Evolutionary conservation across 2,797 vertebrate genomes (phyloP).

Genomic region (Malacoctenus gilli): DNA sequence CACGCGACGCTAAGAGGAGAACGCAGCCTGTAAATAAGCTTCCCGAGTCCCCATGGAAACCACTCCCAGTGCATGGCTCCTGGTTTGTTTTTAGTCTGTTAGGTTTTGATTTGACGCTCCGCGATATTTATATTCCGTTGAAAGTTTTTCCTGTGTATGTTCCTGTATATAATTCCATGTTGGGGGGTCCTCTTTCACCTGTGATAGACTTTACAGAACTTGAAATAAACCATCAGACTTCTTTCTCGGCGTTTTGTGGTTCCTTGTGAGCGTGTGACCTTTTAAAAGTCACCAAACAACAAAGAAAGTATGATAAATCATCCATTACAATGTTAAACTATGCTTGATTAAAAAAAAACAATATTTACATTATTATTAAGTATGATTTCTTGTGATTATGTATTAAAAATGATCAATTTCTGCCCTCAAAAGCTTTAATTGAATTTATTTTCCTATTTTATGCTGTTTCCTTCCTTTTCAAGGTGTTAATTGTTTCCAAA

Average conservation of each 20-base stretch:
- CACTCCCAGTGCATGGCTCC: conserved; percentile 82
- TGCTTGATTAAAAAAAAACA: no score
- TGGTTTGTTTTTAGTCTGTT: conserved; percentile 75
- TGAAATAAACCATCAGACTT: conserved; percentile 78
- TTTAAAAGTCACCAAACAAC: no score
- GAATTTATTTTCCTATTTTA: no score
- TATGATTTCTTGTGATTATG: no score
- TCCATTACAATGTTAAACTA: no score
- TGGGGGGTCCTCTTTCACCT: conserved; percentile 80
- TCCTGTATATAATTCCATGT: conserved; percentile 87
- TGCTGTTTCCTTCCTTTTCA: no score
- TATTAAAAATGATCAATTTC: no score
- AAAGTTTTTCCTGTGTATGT: conserved; percentile 84
- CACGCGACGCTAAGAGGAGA: background rate
- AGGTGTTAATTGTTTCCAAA: no score
- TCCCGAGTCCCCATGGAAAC: conserved; percentile 1
- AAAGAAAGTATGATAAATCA: no score
- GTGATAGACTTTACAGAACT: conserved; percentile 92
- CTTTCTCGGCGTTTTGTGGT: background rate
- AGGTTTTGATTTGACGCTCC: conserved; percentile 82
- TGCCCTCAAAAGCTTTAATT: no score
- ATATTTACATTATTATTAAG: no score
- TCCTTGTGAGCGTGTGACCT: background rate
- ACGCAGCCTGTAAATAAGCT: conserved; percentile 56
- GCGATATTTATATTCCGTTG: conserved; percentile 88